Base-by-base conservation (phyloP, 2,888 invertebrate species). In the Campoplex capitator region DNA sequence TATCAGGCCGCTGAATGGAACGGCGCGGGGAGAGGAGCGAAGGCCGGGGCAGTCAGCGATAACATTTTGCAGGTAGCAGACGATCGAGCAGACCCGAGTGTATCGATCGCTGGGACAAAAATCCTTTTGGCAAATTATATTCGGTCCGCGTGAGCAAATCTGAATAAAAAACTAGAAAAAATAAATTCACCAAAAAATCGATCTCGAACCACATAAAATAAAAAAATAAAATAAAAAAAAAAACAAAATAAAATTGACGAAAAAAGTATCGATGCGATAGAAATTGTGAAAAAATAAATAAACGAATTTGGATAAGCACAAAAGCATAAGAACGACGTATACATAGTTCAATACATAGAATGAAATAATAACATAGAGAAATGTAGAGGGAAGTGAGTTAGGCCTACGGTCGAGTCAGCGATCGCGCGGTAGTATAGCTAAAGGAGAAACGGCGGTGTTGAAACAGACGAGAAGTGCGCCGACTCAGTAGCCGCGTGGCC, bases 401-500 rank as follows among this genome's bases (percentile, higher is more conserved):
- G 45, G 70, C 51, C 45, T 23, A 16, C 79, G 84, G 18, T 62
- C 82, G 88, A 85, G 84, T 85, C 83, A 83, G 68, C 79, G 88
- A 88, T 75, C 84, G 86, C 83, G 84, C 70, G n/a, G n/a, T 16
- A 62, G 28, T 62, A 32, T 62, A 62, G 73, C 80, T 48, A 88
- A 89, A 89, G 88, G 90, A 89, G 89, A 88, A 86, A 83, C 84
- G 86, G 86, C 82, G 88, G 88, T 85, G 82, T 85, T 70, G 86
- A 87, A 87, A 79, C 84, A 84, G 84, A 85, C 73, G 75, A 83
- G 84, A 88, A 93, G 92, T 94, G 94, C 94, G 94, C 94, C 93
- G 93, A 93, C 94, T 93, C 94, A 92, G 94, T 93, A 92, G 93
- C 93, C 94, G 92, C 93, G 93, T 93, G 94, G 91, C 92, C 92